Conservation (phyloP, 1,140 invertebrate species). For the Cecropterus lyciades region DNA sequence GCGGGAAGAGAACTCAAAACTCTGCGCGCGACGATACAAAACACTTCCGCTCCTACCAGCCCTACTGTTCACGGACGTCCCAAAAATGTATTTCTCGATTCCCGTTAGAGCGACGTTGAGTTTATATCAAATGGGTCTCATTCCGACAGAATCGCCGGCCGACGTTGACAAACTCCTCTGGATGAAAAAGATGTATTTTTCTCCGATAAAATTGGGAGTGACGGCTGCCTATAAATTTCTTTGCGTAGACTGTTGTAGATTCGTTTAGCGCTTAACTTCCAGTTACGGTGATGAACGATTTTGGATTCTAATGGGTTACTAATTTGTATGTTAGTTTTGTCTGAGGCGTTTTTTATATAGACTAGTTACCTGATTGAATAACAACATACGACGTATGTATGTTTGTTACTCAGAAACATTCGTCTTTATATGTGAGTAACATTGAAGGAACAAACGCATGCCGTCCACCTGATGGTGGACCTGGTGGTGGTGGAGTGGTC, state of each 20-base stretch:
- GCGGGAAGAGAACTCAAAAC: no score
- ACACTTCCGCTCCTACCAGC: neutral
- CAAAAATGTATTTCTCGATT: constrained; percentile 43
- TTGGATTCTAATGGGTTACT: constrained; percentile 8
- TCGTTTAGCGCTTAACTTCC: constrained; percentile 45
- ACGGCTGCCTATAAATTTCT: constrained; percentile 65
- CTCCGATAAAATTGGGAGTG: constrained; percentile 68
- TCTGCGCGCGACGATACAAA: no score
- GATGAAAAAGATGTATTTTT: constrained; percentile 76
- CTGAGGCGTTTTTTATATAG: no score
- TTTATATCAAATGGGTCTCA: constrained; percentile 64
- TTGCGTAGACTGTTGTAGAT: constrained; percentile 44
- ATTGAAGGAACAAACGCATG: no score
- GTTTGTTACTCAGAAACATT: no score
- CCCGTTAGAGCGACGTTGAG: constrained; percentile 37
- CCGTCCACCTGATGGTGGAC: no score
- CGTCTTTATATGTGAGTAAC: no score
- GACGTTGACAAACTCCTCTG: constrained; percentile 72
- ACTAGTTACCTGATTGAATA: no score
- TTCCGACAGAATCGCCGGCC: constrained; percentile 59
- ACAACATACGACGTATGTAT: no score
- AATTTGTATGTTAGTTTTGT: neutral
- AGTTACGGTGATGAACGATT: constrained; percentile 35
- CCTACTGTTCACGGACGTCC: constrained; percentile 28
- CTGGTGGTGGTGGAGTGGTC: no score